Conservation (phyloP, 2,113 vertebrate genomes). For the Coracopsis vasa region DNA sequence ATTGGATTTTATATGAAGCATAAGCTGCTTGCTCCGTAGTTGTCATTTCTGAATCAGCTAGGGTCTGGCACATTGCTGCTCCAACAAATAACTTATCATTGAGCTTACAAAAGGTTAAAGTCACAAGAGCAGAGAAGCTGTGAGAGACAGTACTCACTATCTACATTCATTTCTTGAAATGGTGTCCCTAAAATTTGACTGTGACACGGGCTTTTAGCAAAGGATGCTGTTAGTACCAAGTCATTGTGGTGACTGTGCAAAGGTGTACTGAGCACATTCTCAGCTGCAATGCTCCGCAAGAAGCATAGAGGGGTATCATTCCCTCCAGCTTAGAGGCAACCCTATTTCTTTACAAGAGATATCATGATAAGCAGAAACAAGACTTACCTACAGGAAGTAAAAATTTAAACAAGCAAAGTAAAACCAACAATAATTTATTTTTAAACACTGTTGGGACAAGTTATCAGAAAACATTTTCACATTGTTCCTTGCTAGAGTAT, state of each 20-base stretch:
- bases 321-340: neutral
- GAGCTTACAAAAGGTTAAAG: conserved; percentile 44
- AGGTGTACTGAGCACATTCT: neutral
- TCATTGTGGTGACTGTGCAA: neutral
- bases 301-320: neutral
- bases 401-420: neutral
- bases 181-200: neutral
- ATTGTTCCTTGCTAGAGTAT: neutral
- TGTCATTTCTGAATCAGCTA: conserved; percentile 36
- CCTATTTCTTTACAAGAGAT: neutral
- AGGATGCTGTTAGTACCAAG: neutral
- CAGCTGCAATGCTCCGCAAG: neutral
- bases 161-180: neutral
- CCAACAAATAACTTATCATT: conserved; percentile 43
- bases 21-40: conserved; percentile 6
- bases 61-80: neutral
- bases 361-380: neutral
- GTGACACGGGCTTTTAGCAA: neutral
- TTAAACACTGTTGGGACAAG: neutral
- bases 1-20: conserved; percentile 33
- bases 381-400: neutral
- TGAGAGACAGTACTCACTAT: neutral
- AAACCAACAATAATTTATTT: neutral
- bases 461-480: neutral
- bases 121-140: neutral